Percentiles rank a stretch among this genome's conserved stretches.
Conservation (phyloP, 2,888 invertebrate genomes). For the Chymomyza fuscimana region DNA sequence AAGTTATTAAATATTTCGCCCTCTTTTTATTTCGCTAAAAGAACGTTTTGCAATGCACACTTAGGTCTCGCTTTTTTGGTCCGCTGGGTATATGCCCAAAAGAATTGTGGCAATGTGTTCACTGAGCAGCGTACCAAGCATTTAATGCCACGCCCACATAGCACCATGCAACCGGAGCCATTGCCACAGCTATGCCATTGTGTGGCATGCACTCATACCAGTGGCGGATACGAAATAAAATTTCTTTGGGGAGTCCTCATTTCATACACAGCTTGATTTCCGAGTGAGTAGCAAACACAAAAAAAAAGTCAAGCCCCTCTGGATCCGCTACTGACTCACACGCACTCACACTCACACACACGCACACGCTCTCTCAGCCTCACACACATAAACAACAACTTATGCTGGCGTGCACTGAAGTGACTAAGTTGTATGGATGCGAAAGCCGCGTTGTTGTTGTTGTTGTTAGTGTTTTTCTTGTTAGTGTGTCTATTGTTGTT, state of each 20-base stretch:
- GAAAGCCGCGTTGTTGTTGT: not conserved
- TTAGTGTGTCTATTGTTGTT: not conserved
- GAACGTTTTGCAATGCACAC: too few relatives aligned
- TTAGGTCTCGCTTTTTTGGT: too few relatives aligned
- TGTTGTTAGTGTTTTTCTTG: not conserved
- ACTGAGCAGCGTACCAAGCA: conserved; percentile 47
- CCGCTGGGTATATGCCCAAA: conserved; percentile 13
- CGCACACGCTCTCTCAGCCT: not conserved
- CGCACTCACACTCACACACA: conserved; percentile 41
- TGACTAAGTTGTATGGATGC: conserved; percentile 41
- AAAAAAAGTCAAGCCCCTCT: too few relatives aligned
- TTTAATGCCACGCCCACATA: conserved; percentile 52
- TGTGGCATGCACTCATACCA: conserved; percentile 21
- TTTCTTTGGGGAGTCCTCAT: too few relatives aligned
- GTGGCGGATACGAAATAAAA: too few relatives aligned
- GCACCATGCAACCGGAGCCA: conserved; percentile 8
- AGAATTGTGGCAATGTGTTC: conserved; percentile 66
- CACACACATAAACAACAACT: conserved; percentile 14
- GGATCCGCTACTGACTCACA: conserved; percentile 16
- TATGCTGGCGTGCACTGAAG: conserved; percentile 50
- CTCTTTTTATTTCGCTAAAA: too few relatives aligned
- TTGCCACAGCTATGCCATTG: not conserved
- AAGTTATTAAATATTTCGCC: too few relatives aligned
- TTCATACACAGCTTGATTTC: too few relatives aligned
- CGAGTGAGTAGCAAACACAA: too few relatives aligned